Evolutionary conservation across 1,140 invertebrate genomes (phyloP).

Genomic region (Drosophila prosaltans): DNA sequence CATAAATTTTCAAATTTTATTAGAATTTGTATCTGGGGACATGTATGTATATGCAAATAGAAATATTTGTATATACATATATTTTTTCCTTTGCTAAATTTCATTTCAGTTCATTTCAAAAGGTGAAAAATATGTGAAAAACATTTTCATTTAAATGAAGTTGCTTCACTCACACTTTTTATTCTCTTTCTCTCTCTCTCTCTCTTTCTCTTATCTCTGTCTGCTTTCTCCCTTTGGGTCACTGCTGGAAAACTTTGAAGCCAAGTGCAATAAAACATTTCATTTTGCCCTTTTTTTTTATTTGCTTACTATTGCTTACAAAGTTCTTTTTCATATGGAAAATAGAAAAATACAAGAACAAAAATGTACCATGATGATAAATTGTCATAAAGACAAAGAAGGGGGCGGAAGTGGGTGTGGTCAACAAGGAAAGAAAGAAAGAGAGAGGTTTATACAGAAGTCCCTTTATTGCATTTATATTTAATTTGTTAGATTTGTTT

Average conservation of each 20-base stretch:
- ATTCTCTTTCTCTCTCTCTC: neutral
- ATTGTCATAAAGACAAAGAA: neutral
- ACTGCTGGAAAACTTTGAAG: conserved; percentile 34
- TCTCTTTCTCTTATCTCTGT: too few species aligned
- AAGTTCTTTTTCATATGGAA: conserved; percentile 2
- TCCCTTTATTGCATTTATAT: conserved; percentile 10
- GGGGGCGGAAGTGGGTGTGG: neutral
- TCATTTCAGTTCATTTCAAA: conserved; percentile 21
- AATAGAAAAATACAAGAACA: conserved; percentile 26
- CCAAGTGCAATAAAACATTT: conserved; percentile 20
- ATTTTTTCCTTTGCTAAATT: conserved; percentile 33
- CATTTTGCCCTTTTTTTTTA: neutral
- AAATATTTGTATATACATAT: conserved; percentile 21
- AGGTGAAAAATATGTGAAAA: conserved; percentile 12
- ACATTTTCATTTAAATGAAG: conserved; percentile 6
- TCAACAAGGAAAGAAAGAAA: too few species aligned
- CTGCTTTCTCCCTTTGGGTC: neutral
- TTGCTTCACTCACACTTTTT: neutral
- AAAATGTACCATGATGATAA: conserved; percentile 6
- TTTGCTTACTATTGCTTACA: neutral
- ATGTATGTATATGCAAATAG: conserved; percentile 20
- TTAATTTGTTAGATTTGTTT: conserved; percentile 4
- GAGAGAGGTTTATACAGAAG: neutral
- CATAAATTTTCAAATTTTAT: neutral
- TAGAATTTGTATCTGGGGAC: neutral